These are phyloP conservation scores for Bruchidius siliquastri DNA, from an alignment of 2,888 invertebrate genomes.

Conservation along the genomic window DNA sequence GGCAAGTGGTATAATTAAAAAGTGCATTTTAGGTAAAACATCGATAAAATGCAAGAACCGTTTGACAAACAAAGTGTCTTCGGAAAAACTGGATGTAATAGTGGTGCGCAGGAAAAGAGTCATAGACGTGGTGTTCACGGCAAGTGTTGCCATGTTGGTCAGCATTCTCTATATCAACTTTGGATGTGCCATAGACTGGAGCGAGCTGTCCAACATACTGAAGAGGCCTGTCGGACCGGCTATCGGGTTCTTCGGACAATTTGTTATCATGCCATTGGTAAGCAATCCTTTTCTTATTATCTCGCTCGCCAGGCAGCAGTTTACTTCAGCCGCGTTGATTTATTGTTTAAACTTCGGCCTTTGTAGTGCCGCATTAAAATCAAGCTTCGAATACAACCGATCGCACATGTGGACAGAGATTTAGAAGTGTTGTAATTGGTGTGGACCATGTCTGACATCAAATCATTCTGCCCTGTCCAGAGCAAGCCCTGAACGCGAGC, in stretches of 20 bases:
- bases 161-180: slow-evolving; percentile 85
- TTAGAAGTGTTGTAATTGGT: no score
- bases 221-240: slow-evolving; percentile 70
- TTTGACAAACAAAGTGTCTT: slow-evolving; percentile 14
- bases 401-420: no score
- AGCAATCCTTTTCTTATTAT: slow-evolving; percentile 35
- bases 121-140: slow-evolving; percentile 70
- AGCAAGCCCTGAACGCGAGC: no score
- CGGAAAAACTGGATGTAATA: slow-evolving; percentile 31
- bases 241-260: slow-evolving; percentile 76
- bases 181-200: slow-evolving; percentile 81
- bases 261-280: slow-evolving; percentile 81
- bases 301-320: no score
- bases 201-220: slow-evolving; percentile 60
- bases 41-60: slow-evolving; percentile 28
- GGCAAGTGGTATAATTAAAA: no score
- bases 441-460: no score
- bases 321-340: no score
- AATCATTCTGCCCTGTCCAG: no score
- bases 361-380: no score
- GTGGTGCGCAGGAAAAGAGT: slow-evolving; percentile 48
- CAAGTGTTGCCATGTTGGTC: slow-evolving; percentile 69
- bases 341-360: no score
- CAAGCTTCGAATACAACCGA: no score
- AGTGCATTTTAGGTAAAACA: slow-evolving; percentile 36